Percentiles rank a stretch among this genome's conserved stretches.
Conservation (phyloP, 2,797 vertebrate genomes). For the Adrianichthys oophorus region DNA sequence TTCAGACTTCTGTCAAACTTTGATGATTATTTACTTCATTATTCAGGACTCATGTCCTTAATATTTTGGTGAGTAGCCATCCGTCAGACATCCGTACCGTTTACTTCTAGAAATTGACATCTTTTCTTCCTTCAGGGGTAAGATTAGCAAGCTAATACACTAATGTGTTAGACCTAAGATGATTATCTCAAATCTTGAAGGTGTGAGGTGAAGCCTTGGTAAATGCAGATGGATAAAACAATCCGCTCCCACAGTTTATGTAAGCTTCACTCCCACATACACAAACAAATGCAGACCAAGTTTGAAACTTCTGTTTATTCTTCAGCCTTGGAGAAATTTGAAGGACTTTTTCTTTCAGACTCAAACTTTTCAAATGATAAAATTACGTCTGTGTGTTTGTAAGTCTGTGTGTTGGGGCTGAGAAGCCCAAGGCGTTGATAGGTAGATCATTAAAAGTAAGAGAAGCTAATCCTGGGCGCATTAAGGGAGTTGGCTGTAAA, state of each 20-base stretch:
- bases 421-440: slow-evolving; percentile 75
- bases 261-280: slow-evolving; percentile 54
- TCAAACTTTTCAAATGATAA: slow-evolving; percentile 48
- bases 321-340: slow-evolving; percentile 38
- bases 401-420: slow-evolving; percentile 27
- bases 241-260: slow-evolving; percentile 51
- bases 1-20: slow-evolving; percentile 19
- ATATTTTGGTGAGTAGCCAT: slow-evolving; percentile 7
- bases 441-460: slow-evolving; percentile 87
- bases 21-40: background rate
- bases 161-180: slow-evolving; percentile 65
- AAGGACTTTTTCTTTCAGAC: slow-evolving; percentile 52
- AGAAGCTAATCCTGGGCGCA: slow-evolving; percentile 84
- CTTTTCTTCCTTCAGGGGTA: slow-evolving; percentile 45
- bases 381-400: slow-evolving; percentile 42
- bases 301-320: slow-evolving; percentile 49
- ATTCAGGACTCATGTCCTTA: background rate
- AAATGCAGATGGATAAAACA: slow-evolving; percentile 59
- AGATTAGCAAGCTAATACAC: slow-evolving; percentile 61
- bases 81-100: slow-evolving; percentile 24
- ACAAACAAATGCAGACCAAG: slow-evolving; percentile 39
- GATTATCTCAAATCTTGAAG: slow-evolving; percentile 71
- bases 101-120: slow-evolving; percentile 49
- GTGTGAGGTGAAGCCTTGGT: slow-evolving; percentile 63
- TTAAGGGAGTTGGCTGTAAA: slow-evolving; percentile 83